Evolutionary conservation across 2,888 invertebrate species (phyloP), one percentile per base, ranked within the genome.

Genomic region (Dolichopus griseipennis): DNA sequence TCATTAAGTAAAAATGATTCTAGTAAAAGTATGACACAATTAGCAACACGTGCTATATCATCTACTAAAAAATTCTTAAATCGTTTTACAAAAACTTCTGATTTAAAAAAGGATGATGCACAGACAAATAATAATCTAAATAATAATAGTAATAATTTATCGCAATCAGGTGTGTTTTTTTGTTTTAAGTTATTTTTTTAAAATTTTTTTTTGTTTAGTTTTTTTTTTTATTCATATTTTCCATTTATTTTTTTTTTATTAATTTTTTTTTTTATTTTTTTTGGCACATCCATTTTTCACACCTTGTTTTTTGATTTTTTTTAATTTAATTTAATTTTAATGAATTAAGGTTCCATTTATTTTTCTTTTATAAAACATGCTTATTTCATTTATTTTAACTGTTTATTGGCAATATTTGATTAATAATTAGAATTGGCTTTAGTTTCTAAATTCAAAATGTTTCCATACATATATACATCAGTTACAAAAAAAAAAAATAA

Each of bases 21-120:
- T 71, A 79, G 82, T 75, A 81, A 81, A 77, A 84, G 84, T 80
- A 84, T 84, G 83, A 80, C 82, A 74, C 83, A 83, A 74, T 78
- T 84, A 75, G 75, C 77, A 71, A 72, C 73, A 66, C 71, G 73
- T 34, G 37, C 33, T 64, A 37, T 34, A 15, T 34, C 37, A 9
- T 64, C 64, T 33, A 64, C 64, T 34, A 70, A 69, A 70, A 69
- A 65, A 67, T 68, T 64, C 68, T 64, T 52, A 27, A 37, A 64
- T 33, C 68, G 65, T 37, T 68, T 68, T 66, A 61, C 52, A 66
- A 68, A 69, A 69, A 27, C 27, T 27, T 15, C 33, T 52, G 66
- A 67, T 64, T 27, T 27, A 27, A 68, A 66, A 67, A 52, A 61
- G 18, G 52, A 64, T 63, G 68, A 70, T 65, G 67, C 52, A 68